Evolutionary conservation across 2,888 invertebrate species (phyloP), one percentile per base, ranked within the genome.

Genomic region (Ephialtes manifestator): DNA sequence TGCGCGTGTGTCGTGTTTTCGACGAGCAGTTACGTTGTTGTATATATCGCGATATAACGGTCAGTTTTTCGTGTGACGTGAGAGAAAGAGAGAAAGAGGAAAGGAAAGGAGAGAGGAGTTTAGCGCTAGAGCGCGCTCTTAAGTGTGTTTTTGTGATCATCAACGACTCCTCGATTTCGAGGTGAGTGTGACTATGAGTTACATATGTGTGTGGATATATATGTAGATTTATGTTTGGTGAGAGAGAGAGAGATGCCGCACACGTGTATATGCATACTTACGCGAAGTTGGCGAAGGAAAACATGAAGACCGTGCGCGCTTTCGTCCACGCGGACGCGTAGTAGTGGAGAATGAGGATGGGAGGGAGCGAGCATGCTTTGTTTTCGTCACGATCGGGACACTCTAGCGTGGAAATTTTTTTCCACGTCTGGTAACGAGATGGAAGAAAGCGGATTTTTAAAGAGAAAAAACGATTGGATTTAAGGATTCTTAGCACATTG

Each of bases 61-160:
- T 13, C 7, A 18, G 46, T 74, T 74, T 60, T 71, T 63, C n/a
- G 48, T 46, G 55, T 35, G 51, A 71, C 46, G 60, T 8, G 70
- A 63, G 70, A 60, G 5, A 58, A 35, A 48, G 31, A 60, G 43
- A 58, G 15, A 58, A 28, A 24, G 13, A 13, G n/a, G 58, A 18
- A 20, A 13, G n/a, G 58, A 18, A 20, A 3, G 13, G 51, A 76
- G 51, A 35, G 31, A 24, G 24, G 18, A 58, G n/a, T 20, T 63
- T 4, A 68, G 48, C 79, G 51, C 60, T 63, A 71, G 79, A 71
- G 70, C 18, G 79, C 79, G 79, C 79, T 71, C n/a, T 20, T 3
- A 43, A 20, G 67, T 43, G 55, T 70, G 77, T 58, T 39, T 35
- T 55, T 55, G 53, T 53, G 55, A 20, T 51, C 71, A 71, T 43